Evolutionary conservation across 2,797 vertebrate species (phyloP), one percentile per base, ranked within the genome.

Genomic region (Periparus ater): DNA sequence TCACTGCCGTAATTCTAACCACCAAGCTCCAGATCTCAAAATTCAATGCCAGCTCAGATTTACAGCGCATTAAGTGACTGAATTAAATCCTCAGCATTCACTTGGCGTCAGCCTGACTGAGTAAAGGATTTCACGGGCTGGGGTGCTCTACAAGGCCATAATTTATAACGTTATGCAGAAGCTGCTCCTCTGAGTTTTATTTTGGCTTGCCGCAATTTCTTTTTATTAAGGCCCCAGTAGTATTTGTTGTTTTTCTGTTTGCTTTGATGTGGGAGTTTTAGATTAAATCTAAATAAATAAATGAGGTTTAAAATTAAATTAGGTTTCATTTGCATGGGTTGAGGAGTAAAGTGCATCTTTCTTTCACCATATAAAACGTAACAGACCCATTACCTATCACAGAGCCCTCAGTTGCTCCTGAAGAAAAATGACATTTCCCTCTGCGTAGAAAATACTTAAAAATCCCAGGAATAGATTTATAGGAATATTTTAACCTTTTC

Each of bases 401-500:
- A 79, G 92, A 91, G 91, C 92, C 83, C 87, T 92, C 95, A 70
- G 71, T 78, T 84, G 75, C 88, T 97, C 88, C 84, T 90, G 67
- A 88, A 97, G 83, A 97, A 97, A 97, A 97, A 97, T 97, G 97
- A 96, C 97, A 98, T 98, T 98, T 98, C 95, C 94, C 83, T 97
- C 91, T 96, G 94, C 58, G 65, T 77, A 94, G 94, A 96, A 98
- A 97, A 97, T 97, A 97, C 97, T 98, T 98, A 97, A 96, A 98
- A 98, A 97, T 98, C 97, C 97, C 83, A 88, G 95, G 97, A 98
- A 98, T 98, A 98, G 98, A 98, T 98, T 98, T 98, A 97, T 98
- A 97, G 97, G 98, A 98, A 99, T 98, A 98, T 98, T 98, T 98
- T 98, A 98, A 98, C 98, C 98, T 99, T 99, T 99, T 98, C 97